phyloP scores from a whole-genome alignment of 2,113 vertebrate species.

The Tinamus guttatus region DNA sequence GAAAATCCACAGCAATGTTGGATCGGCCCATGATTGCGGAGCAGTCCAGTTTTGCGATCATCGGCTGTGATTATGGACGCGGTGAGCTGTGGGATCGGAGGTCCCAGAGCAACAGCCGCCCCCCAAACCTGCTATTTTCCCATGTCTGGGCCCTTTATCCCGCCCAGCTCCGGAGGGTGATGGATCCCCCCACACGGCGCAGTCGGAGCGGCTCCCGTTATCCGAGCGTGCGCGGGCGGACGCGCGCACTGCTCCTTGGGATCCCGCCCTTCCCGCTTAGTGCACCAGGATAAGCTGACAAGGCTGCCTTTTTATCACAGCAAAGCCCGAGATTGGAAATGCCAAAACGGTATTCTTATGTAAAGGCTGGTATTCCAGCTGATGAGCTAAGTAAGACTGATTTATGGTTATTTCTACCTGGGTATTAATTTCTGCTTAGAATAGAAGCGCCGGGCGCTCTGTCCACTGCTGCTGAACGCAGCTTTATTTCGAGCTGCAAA shows the following conservation, averaged over 20 bases:
- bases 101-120: background rate
- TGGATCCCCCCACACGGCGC: rapidly evolving
- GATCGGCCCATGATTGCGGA: background rate
- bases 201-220: background rate
- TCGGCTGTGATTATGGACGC: background rate
- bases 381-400: conserved; percentile 73
- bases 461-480: conserved; percentile 29
- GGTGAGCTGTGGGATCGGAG: background rate
- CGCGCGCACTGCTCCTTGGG: background rate
- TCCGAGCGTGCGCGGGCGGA: rapidly evolving
- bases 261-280: background rate
- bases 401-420: conserved; percentile 75
- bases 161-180: background rate
- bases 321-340: conserved; percentile 30
- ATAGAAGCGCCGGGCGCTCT: conserved; percentile 47
- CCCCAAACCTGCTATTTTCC: background rate
- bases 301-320: background rate
- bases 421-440: conserved; percentile 75
- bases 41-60: background rate
- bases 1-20: background rate
- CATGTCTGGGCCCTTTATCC: background rate
- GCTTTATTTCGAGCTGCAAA: conserved; percentile 46
- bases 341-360: conserved; percentile 39
- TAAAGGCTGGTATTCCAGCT: conserved; percentile 71
- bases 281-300: background rate